Evolutionary conservation across 2,113 vertebrate species (phyloP).

Genomic region (Periophthalmus modestus): DNA sequence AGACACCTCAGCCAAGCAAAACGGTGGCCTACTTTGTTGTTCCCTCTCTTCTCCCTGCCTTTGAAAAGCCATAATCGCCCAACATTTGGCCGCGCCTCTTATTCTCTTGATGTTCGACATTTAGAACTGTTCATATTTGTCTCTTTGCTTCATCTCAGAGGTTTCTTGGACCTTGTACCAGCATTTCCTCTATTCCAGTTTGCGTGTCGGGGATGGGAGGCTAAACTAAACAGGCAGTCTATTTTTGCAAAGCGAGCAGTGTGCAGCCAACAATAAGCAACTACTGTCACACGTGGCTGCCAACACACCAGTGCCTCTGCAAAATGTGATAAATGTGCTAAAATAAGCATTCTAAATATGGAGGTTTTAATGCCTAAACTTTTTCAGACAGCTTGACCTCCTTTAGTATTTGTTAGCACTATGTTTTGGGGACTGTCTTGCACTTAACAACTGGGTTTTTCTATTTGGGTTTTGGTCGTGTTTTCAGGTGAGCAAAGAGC

Average conservation of each 20-base stretch:
- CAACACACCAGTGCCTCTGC: constrained; percentile 19
- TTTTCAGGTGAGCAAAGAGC: neutral
- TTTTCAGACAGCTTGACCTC: constrained; percentile 8
- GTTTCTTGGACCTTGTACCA: constrained; percentile 21
- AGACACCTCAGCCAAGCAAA: constrained; percentile 16
- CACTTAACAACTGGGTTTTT: neutral
- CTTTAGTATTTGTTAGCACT: neutral
- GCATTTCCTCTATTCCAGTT: constrained; percentile 40
- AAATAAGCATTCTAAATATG: constrained; percentile 21
- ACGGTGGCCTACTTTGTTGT: constrained; percentile 11
- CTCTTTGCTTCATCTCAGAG: constrained; percentile 6
- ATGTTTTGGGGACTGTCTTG: neutral
- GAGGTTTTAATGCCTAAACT: constrained; percentile 3
- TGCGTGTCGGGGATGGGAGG: constrained; percentile 46
- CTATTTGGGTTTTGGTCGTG: neutral
- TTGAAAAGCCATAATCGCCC: constrained; percentile 8
- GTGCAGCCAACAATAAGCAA: constrained; percentile 53
- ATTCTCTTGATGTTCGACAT: constrained; percentile 7
- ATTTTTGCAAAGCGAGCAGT: constrained; percentile 51
- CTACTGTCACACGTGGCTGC: constrained; percentile 52
- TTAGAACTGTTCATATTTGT: constrained; percentile 7
- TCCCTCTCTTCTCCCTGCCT: neutral
- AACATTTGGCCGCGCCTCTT: constrained; percentile 1
- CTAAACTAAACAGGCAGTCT: constrained; percentile 63
- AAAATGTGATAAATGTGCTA: constrained; percentile 28